phyloP scores from a whole-genome alignment of 2,797 vertebrate species.

The Leptoclinus maculatus region DNA sequence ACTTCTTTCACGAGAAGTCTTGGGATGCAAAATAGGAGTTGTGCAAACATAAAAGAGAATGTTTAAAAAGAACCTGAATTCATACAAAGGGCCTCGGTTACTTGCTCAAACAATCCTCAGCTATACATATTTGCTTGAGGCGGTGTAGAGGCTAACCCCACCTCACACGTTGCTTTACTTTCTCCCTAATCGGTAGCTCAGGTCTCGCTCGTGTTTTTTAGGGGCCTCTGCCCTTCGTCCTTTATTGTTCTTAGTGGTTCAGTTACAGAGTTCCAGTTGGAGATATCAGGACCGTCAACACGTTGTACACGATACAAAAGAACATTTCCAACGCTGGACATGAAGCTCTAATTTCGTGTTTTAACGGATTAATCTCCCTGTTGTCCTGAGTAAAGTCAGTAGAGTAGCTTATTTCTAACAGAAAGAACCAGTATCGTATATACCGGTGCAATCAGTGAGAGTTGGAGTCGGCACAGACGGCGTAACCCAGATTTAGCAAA shows the following conservation, averaged over 20 bases:
- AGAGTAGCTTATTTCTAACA: background rate
- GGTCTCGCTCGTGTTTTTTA: background rate
- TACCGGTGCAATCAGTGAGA: background rate
- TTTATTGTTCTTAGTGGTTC: no score
- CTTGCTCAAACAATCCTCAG: conserved; percentile 46
- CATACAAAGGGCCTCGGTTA: conserved; percentile 47
- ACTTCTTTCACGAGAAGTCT: conserved; percentile 10
- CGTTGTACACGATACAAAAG: no score
- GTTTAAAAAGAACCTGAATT: background rate
- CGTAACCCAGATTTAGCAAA: background rate
- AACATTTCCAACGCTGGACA: no score
- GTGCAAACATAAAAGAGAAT: conserved; percentile 52
- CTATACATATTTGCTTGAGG: conserved; percentile 54
- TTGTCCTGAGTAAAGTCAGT: conserved; percentile 1
- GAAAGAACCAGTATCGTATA: background rate
- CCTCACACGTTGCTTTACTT: background rate
- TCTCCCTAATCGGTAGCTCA: background rate
- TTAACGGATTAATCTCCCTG: conserved; percentile 9
- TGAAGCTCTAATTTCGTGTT: no score
- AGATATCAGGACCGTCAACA: no score
- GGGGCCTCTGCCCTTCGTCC: background rate
- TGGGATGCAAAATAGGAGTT: conserved; percentile 34
- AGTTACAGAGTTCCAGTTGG: no score
- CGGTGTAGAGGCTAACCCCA: conserved; percentile 3
- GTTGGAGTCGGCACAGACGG: background rate